phyloP scores from a whole-genome alignment of 1,140 invertebrate genomes.

The Ceratosolen fusciceps region DNA sequence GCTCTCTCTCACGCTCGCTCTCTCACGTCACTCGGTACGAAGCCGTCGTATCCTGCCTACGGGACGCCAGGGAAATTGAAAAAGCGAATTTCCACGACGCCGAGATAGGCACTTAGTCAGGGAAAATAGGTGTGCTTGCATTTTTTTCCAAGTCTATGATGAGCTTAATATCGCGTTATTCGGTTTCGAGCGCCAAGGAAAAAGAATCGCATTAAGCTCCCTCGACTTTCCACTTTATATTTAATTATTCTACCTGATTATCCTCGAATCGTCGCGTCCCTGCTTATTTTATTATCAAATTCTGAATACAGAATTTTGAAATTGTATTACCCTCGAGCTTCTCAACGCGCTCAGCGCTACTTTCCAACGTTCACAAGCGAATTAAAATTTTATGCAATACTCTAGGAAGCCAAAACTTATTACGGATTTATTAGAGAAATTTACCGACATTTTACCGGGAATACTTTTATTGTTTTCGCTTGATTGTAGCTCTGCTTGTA shows the following conservation, averaged over 20 bases:
- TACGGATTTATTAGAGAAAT: too few species aligned
- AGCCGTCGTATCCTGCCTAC: too few species aligned
- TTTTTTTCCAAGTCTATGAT: neutral
- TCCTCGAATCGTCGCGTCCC: neutral
- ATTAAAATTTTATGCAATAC: too few species aligned
- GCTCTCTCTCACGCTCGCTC: too few species aligned
- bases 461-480: too few species aligned
- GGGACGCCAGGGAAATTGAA: conserved; percentile 16
- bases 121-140: conserved; percentile 7
- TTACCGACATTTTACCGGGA: too few species aligned
- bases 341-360: too few species aligned
- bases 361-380: too few species aligned
- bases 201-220: neutral
- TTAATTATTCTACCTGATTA: neutral
- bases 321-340: too few species aligned
- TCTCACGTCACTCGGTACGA: too few species aligned
- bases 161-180: neutral
- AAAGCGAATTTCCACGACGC: conserved; percentile 30
- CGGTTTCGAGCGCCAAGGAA: neutral
- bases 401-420: too few species aligned
- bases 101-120: conserved; percentile 9
- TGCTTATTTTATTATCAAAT: neutral
- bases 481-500: too few species aligned
- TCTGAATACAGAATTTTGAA: neutral
- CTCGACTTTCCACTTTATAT: neutral